Conservation (phyloP, 2,888 invertebrate species). For the Antheraea assamensis region DNA sequence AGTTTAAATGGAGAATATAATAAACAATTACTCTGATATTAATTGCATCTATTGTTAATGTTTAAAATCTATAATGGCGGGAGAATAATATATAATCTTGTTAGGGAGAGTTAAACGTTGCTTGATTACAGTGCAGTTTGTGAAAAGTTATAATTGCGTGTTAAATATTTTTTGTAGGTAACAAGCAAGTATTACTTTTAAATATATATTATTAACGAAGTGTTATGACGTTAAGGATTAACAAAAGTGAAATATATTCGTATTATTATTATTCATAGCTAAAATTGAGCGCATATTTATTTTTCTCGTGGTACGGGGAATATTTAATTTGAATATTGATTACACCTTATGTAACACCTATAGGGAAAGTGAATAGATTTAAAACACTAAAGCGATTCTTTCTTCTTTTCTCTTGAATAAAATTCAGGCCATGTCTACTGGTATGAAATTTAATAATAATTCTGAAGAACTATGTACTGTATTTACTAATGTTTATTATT, state of each 20-base stretch:
- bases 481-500: background rate
- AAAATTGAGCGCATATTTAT: background rate
- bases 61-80: constrained; percentile 17
- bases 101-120: constrained; percentile 17
- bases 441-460: background rate
- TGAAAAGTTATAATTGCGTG: background rate
- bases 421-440: background rate
- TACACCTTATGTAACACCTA: background rate
- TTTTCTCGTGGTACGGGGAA: background rate
- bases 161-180: background rate
- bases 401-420: background rate
- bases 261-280: background rate
- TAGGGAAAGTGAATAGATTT: background rate
- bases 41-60: constrained; percentile 13
- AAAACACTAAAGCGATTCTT: background rate
- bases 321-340: background rate
- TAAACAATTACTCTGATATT: constrained; percentile 9
- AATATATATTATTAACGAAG: background rate
- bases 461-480: background rate
- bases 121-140: constrained; percentile 6
- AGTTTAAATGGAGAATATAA: background rate
- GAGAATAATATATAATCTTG: constrained; percentile 14
- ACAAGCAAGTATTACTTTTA: constrained; percentile 5
- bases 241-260: background rate
- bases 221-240: background rate